Conservation (phyloP, 2,888 invertebrate species). For the Brachypterus glaber region DNA sequence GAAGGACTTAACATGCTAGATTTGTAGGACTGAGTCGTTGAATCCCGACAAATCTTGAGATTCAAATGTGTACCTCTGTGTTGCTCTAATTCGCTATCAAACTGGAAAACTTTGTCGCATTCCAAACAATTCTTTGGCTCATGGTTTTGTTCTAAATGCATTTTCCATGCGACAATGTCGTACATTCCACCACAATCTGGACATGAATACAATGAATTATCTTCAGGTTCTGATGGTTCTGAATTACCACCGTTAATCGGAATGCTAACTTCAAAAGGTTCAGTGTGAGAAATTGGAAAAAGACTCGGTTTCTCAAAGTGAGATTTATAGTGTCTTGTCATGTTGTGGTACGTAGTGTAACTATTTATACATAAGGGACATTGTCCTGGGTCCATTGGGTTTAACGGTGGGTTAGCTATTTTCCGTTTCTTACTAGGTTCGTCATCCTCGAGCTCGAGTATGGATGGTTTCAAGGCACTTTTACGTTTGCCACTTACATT, state of each 20-base stretch:
- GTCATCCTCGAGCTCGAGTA: conserved; percentile 41
- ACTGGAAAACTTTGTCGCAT: conserved; percentile 53
- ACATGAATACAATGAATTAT: conserved; percentile 50
- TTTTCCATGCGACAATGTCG: conserved; percentile 48
- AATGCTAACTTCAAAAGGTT: too few species aligned
- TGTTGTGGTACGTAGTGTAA: conserved; percentile 47
- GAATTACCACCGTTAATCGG: too few species aligned
- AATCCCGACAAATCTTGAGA: conserved; percentile 56
- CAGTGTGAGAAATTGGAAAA: conserved; percentile 25
- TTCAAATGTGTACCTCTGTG: conserved; percentile 58
- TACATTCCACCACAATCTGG: conserved; percentile 53
- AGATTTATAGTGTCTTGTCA: conserved; percentile 49
- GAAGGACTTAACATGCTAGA: conserved; percentile 46
- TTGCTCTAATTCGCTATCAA: conserved; percentile 52
- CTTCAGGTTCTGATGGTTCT: conserved; percentile 33
- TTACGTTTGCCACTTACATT: conserved; percentile 20
- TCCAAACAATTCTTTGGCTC: conserved; percentile 50
- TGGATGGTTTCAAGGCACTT: conserved; percentile 18
- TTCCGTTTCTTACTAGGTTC: conserved; percentile 29
- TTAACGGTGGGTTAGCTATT: background rate
- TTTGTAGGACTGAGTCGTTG: conserved; percentile 50
- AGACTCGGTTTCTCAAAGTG: conserved; percentile 37
- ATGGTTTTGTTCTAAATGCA: conserved; percentile 48
- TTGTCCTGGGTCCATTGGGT: conserved; percentile 23
- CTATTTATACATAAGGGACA: conserved; percentile 50